These are phyloP conservation scores for Catostomus latipinnis DNA, from an alignment of 2,797 vertebrate species.

Conservation along the genomic window DNA sequence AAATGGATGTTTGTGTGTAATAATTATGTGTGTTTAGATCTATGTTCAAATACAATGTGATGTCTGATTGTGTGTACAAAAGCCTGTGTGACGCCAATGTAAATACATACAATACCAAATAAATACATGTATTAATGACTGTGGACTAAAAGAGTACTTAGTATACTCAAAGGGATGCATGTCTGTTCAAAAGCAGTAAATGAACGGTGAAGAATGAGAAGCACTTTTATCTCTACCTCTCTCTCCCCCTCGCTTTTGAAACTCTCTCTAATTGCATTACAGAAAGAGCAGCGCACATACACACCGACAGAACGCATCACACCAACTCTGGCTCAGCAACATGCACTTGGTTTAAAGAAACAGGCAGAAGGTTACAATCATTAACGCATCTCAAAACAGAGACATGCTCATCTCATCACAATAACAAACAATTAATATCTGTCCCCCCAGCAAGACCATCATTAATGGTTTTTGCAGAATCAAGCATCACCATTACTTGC, in stretches of 20 bases:
- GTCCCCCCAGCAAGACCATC: background rate
- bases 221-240: slow-evolving; percentile 29
- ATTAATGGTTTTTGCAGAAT: background rate
- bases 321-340: slow-evolving; percentile 66
- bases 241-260: slow-evolving; percentile 55
- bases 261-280: slow-evolving; percentile 79
- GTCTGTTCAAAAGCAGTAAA: slow-evolving; percentile 66
- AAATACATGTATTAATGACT: background rate
- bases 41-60: slow-evolving; percentile 19
- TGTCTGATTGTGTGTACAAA: slow-evolving; percentile 17
- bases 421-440: background rate
- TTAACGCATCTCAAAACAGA: slow-evolving; percentile 6
- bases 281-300: slow-evolving; percentile 74
- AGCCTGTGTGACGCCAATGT: slow-evolving; percentile 16
- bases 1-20: background rate
- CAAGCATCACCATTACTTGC: background rate
- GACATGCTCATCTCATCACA: background rate
- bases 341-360: slow-evolving; percentile 72
- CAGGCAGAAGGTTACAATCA: slow-evolving; percentile 43
- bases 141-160: slow-evolving; percentile 29
- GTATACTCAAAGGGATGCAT: slow-evolving; percentile 32
- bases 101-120: slow-evolving; percentile 14
- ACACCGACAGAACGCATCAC: slow-evolving; percentile 62
- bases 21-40: slow-evolving; percentile 1
- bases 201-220: slow-evolving; percentile 48